Conservation (phyloP, 1,140 invertebrate species). For the Euschistus heros region DNA sequence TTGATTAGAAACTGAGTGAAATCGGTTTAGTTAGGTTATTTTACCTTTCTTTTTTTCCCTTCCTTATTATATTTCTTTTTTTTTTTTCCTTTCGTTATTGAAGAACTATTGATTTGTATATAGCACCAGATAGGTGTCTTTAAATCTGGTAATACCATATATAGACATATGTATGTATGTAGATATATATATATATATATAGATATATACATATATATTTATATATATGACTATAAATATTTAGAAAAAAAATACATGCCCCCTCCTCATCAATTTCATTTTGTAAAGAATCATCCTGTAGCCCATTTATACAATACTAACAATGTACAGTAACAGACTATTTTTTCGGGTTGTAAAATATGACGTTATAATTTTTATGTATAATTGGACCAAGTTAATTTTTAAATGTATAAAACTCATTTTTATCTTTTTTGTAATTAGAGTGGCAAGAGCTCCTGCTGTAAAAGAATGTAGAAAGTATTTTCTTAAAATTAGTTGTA, state of each 20-base stretch:
- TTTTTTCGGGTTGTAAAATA: constrained; percentile 23
- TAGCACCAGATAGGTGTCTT: background rate
- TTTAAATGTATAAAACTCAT: constrained; percentile 27
- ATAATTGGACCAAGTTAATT: constrained; percentile 27
- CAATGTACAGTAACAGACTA: constrained; percentile 13
- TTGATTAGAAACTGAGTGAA: background rate
- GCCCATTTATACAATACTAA: constrained; percentile 9
- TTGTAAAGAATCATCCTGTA: background rate
- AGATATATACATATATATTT: background rate
- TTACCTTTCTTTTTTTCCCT: background rate
- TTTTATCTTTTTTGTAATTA: constrained; percentile 20
- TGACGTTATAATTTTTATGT: constrained; percentile 22
- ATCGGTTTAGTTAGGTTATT: background rate
- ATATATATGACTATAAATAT: constrained; percentile 10
- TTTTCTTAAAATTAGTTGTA: constrained; percentile 27
- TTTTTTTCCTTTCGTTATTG: background rate
- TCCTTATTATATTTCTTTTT: background rate
- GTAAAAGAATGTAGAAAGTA: constrained; percentile 22
- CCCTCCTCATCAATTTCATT: constrained; percentile 6
- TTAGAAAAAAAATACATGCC: background rate
- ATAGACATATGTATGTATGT: background rate
- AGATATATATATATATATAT: background rate
- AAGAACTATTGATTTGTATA: constrained; percentile 10
- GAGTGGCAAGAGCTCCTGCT: constrained; percentile 11
- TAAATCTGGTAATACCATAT: constrained; percentile 7